These are phyloP conservation scores for Oxyura jamaicensis DNA, from an alignment of 2,113 vertebrate genomes.

Conservation along the genomic window DNA sequence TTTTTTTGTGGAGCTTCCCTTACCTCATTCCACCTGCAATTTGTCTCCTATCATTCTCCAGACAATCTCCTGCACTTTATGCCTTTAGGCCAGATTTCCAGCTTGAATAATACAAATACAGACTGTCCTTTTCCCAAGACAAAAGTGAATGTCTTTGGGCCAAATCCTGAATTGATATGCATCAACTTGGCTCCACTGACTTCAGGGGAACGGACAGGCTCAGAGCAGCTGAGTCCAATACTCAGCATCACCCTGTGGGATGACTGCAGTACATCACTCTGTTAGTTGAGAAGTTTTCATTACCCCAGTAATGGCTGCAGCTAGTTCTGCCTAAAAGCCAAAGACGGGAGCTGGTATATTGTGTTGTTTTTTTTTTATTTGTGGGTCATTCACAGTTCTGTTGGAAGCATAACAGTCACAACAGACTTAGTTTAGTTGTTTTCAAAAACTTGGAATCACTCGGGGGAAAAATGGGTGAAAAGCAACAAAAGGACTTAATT, in stretches of 20 bases:
- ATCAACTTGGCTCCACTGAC: background rate
- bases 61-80: background rate
- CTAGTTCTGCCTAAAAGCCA: slow-evolving; percentile 24
- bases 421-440: slow-evolving; percentile 44
- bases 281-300: background rate
- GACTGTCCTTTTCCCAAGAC: background rate
- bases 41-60: background rate
- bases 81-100: slow-evolving; percentile 17
- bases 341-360: slow-evolving; percentile 30
- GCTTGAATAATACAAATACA: background rate
- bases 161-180: slow-evolving; percentile 4
- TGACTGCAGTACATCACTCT: background rate
- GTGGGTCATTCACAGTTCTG: slow-evolving; percentile 56
- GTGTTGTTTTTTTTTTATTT: slow-evolving; percentile 23
- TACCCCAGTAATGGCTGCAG: background rate
- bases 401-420: slow-evolving; percentile 36
- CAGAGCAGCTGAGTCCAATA: background rate
- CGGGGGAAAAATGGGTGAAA: slow-evolving; percentile 12
- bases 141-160: slow-evolving; percentile 15
- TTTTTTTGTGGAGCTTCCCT: background rate
- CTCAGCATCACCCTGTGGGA: background rate
- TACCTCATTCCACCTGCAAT: background rate
- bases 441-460: slow-evolving; percentile 48
- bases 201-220: slow-evolving; percentile 2
- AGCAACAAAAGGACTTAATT: slow-evolving; percentile 69